A percentile compares a stretch with the other conserved stretches of the same genome.
Evolutionary conservation across 2,797 vertebrate species (phyloP).

Genomic region (Rhodeus uyekii): DNA sequence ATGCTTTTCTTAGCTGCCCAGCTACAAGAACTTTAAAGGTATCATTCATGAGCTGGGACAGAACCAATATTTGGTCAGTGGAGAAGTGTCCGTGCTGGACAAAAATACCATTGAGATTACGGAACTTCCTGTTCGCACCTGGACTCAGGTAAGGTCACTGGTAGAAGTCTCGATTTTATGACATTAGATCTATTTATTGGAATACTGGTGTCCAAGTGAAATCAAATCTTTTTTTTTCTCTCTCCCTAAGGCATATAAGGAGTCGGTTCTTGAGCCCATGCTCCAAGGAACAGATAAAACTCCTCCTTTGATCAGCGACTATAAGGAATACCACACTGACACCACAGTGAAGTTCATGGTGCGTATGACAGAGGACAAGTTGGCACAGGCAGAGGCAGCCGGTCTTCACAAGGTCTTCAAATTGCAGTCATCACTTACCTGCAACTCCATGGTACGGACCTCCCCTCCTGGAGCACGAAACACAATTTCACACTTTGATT

Average conservation of each 20-base stretch:
- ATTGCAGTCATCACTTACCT: slow-evolving; percentile 96
- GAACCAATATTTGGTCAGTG: slow-evolving; percentile 96
- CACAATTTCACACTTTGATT: neutral
- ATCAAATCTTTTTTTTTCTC: neutral
- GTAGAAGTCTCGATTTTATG: neutral
- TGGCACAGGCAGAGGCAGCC: slow-evolving; percentile 92
- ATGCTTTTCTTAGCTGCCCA: slow-evolving; percentile 85
- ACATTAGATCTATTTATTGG: neutral
- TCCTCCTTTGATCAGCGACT: slow-evolving; percentile 93
- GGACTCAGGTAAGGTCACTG: slow-evolving; percentile 88
- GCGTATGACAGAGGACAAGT: slow-evolving; percentile 97
- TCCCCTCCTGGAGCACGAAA: neutral
- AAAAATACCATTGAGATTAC: slow-evolving; percentile 96
- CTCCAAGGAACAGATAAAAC: slow-evolving; percentile 96
- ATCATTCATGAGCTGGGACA: slow-evolving; percentile 93
- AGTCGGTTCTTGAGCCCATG: slow-evolving; percentile 98
- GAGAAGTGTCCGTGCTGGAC: slow-evolving; percentile 93
- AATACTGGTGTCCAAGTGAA: neutral
- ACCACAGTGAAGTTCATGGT: slow-evolving; percentile 97
- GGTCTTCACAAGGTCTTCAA: slow-evolving; percentile 99
- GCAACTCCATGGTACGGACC: slow-evolving; percentile 93
- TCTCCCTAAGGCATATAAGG: slow-evolving; percentile 87
- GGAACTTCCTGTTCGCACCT: slow-evolving; percentile 97
- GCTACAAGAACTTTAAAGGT: slow-evolving; percentile 97
- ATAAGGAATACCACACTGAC: slow-evolving; percentile 98